Conservation (phyloP, 2,888 invertebrate genomes). For the Horisme vitalbata region DNA sequence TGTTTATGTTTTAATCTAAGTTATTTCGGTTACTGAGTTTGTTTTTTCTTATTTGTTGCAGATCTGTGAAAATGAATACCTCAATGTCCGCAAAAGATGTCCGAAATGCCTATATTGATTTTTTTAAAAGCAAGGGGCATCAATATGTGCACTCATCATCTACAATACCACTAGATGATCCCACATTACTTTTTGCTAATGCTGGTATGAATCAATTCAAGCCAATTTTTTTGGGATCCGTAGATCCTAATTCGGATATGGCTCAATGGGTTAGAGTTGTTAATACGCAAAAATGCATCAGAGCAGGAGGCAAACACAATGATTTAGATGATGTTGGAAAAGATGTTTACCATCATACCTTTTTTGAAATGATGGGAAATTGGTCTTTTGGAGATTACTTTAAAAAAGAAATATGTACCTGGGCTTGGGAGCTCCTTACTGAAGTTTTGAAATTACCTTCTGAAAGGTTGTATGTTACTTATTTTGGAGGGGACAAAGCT, state of each 20-base stretch:
- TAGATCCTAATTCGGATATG: conserved; percentile 98
- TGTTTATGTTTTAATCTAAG: too few relatives aligned
- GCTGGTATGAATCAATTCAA: conserved; percentile 99
- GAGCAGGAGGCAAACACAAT: conserved; percentile 99
- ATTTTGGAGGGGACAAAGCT: conserved; percentile 96
- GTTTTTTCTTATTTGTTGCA: conserved; percentile 35
- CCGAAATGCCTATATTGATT: conserved; percentile 93
- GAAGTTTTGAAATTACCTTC: conserved; percentile 89
- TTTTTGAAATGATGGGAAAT: conserved; percentile 99
- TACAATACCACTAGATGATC: conserved; percentile 98
- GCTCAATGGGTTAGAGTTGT: conserved; percentile 93
- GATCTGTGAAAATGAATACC: conserved; percentile 72
- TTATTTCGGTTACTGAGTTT: too few relatives aligned
- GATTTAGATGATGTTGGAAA: conserved; percentile 99
- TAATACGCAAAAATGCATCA: conserved; percentile 99
- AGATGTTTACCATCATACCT: conserved; percentile 99
- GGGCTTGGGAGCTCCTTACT: conserved; percentile 99
- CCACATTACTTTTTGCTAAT: conserved; percentile 98
- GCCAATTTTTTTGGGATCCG: conserved; percentile 97
- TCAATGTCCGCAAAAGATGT: conserved; percentile 90
- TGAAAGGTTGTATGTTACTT: conserved; percentile 97
- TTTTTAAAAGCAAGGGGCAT: conserved; percentile 93
- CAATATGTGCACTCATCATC: conserved; percentile 98
- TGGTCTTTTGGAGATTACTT: conserved; percentile 99
- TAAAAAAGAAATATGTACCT: conserved; percentile 97